phyloP scores from a whole-genome alignment of 1,140 invertebrate species.

The Drosophila novamexicana region DNA sequence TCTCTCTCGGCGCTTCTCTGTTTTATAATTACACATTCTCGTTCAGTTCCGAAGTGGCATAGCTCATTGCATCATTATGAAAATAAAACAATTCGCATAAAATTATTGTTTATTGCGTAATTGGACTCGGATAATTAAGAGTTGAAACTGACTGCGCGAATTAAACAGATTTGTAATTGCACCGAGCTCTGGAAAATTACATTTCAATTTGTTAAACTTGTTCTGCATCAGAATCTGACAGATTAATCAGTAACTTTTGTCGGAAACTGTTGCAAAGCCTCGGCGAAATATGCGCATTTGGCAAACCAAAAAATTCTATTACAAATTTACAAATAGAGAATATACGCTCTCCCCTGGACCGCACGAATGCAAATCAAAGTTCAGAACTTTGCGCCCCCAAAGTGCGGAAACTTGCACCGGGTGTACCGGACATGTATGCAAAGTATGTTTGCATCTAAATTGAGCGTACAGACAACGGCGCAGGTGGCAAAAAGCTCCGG shows the following conservation, averaged over 20 bases:
- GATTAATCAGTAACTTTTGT: not conserved
- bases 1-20: not conserved
- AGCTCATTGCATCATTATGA: slow-evolving; percentile 34
- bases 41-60: slow-evolving; percentile 1
- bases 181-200: no score
- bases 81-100: slow-evolving; percentile 29
- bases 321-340: no score
- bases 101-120: slow-evolving; percentile 43
- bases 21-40: slow-evolving; percentile 29
- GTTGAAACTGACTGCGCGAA: not conserved
- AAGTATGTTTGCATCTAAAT: slow-evolving; percentile 51
- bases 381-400: slow-evolving; percentile 31
- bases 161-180: not conserved
- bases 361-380: slow-evolving; percentile 50
- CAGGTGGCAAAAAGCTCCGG: slow-evolving; percentile 15
- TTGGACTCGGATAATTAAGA: slow-evolving; percentile 23
- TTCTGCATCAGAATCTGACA: not conserved
- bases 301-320: no score
- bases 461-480: slow-evolving; percentile 18
- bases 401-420: slow-evolving; percentile 30
- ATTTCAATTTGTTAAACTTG: no score
- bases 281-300: no score
- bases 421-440: slow-evolving; percentile 41
- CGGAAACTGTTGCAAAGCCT: no score
- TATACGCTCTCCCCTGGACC: no score